Base-by-base conservation (phyloP, 2,888 invertebrate species). In the Philereme transversata region DNA sequence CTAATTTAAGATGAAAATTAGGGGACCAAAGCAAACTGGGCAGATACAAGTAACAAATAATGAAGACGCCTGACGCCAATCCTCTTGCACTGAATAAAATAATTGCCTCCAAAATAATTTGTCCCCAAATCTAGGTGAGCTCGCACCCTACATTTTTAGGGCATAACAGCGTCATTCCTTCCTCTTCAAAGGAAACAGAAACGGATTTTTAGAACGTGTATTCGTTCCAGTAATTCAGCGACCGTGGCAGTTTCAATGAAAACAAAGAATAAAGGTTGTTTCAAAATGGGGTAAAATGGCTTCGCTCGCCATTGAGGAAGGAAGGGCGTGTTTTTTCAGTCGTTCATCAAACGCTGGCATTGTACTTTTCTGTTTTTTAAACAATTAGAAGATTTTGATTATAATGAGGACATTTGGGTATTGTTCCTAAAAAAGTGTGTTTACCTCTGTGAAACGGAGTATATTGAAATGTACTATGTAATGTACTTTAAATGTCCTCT, bases 141-240 rank as follows among this genome's bases (percentile, higher is more conserved):
- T 60, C 57, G 36, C 67, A 63, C 67, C 61, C 69, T 55, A 61
- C 62, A 61, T 54, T 60, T 53, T 54, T 40, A 46, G 74, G 69
- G 76, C 78, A 79, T 83, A 82, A 82, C 76, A 83, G 75, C 68
- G 70, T 71, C 62, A 78, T 81, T 83, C 75, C 72, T 73, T 74
- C 57, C 67, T 54, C 58, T 60, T 72, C 64, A 66, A 73, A 71
- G 77, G 77, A 79, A 81, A 77, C 68, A 70, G 71, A 73, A 67
- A 73, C 68, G 71, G 72, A 74, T 82, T 79, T 78, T 75, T 67
- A 67, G 75, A 62, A 69, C 73, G 69, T 69, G 75, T 76, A 77
- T 80, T 77, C 73, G 70, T 65, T 67, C 68, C 68, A 72, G 71
- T 79, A 76, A 78, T 77, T 78, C 76, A 78, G 71, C 65, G 65